Evolutionary conservation across 2,888 invertebrate species (phyloP), one percentile per base, ranked within the genome.

Genomic region (Sphaerophoria rueppellii): DNA sequence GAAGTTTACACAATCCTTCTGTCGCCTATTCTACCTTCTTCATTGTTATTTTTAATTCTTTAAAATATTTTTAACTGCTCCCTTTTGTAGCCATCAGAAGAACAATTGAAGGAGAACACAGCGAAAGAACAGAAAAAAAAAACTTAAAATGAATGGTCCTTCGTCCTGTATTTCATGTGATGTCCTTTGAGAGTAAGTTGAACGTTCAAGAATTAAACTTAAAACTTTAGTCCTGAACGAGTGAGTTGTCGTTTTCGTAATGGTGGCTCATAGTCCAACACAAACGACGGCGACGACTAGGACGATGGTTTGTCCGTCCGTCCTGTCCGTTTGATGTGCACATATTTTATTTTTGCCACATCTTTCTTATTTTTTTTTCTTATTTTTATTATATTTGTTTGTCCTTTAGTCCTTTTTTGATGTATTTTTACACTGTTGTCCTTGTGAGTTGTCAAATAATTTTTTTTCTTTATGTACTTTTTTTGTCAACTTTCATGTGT

Each of bases 131-230:
- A 40, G 40, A 40, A 40, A 40, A 79, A 83, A 67, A 76, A 85
- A 85, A 85, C 80, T 80, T 85, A 81, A 90, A 89, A 89, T 88
- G 89, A 89, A 87, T 90, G 81, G 85, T 85, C 85, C 80, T 70
- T 80, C 85, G 89, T 90, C 89, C 89, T 89, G 90, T 88, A 88
- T 90, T 89, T 89, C 88, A 88, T 89, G 88, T 89, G 88, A 88
- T 88, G 89, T 90, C 90, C 90, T 90, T 88, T 82, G 90, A 90
- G 90, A 90, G 89, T 90, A 89, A 89, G 90, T 89, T 90, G 89
- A 89, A 90, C 89, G 88, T 87, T 88, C 88, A 87, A 87, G 89
- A 90, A 90, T 89, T 89, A 88, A 90, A 90, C 88, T 88, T 87
- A 88, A 88, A 77, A 83, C 85, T 88, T 82, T 88, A 88, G 87